Evolutionary conservation across 2,888 invertebrate species (phyloP), one percentile per base, ranked within the genome.

Genomic region (Autographa pulchrina): DNA sequence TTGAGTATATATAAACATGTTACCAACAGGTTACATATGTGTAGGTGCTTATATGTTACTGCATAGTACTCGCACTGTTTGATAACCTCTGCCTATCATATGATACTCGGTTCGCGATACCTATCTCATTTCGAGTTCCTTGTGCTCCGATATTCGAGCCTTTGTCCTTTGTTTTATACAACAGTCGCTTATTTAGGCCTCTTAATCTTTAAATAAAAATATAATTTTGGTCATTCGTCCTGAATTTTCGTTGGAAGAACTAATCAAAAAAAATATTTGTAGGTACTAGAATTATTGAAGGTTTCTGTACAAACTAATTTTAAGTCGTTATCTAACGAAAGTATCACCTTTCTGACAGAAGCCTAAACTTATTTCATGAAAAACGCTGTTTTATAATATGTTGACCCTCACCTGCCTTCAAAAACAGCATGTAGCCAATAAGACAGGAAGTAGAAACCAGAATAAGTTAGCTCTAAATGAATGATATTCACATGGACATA

Each of bases 11-110:
- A 25, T 25, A 25, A 25, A 25, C 2, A 25, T 25, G 25, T 25
- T 25, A 25, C 25, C 25, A 25, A 25, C 25, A 25, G 25, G 25
- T 25, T 25, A 25, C 25, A 25, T 25, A 25, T 25, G 25, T 25
- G 41, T 56, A 72, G 11, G n/a, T 72, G 62, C 16, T 41, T 63
- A 25, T 32, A 13, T 25, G 2, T 16, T 52, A 8, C 38, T 16
- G 54, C 16, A 59, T 18, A 5, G 11, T 65, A 43, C 32, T 38
- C 11, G 56, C 2, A 48, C 54, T 54, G 54, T 20, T 38, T 60
- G 77, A 78, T 78, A 78, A 78, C 77, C 75, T 79, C 63, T 71
- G 41, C 41, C 71, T 32, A 70, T 71, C 71, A 72, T 79, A 35
- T 68, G 60, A 75, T 68, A 72, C 62, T 2, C 43, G 25, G 67